Conservation (phyloP, 30 jellyfish, hydroid and myxozoan genomes). For the Chrysaora quinquecirrha region DNA sequence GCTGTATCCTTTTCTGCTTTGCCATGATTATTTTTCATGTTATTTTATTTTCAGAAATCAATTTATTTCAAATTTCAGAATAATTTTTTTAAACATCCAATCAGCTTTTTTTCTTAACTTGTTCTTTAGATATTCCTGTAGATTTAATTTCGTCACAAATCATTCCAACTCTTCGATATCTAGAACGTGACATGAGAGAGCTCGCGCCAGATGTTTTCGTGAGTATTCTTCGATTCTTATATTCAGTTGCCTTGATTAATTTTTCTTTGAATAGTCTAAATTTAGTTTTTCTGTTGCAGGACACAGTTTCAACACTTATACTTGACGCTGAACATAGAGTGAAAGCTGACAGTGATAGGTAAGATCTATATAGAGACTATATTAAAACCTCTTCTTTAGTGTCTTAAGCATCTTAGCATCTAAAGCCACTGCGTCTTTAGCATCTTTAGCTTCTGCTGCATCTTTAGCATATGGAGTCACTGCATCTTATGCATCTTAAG, state of each 20-base stretch:
- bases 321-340: slow-evolving; percentile 83
- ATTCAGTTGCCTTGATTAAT: not conserved
- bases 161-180: slow-evolving; percentile 76
- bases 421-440: too few relatives aligned
- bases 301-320: slow-evolving; percentile 57
- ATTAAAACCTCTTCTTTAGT: too few relatives aligned
- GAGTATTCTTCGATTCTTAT: slow-evolving; percentile 6
- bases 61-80: too few relatives aligned
- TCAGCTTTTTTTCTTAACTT: too few relatives aligned
- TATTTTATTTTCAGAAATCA: not conserved
- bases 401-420: too few relatives aligned
- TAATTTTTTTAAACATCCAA: too few relatives aligned
- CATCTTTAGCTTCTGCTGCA: too few relatives aligned
- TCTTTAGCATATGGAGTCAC: too few relatives aligned
- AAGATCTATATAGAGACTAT: too few relatives aligned
- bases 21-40: not conserved
- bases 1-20: slow-evolving; percentile 96
- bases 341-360: slow-evolving; percentile 63
- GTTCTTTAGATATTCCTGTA: slow-evolving; percentile 66
- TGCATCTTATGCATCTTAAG: too few relatives aligned
- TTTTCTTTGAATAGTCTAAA: too few relatives aligned
- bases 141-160: slow-evolving; percentile 68
- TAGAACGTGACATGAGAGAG: slow-evolving; percentile 82
- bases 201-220: slow-evolving; percentile 89
- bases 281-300: too few relatives aligned